A percentile compares a stretch with the other conserved stretches of the same genome.
These are phyloP conservation scores for Micrastur ruficollis DNA, from an alignment of 2,797 vertebrate genomes.

Conservation along the genomic window DNA sequence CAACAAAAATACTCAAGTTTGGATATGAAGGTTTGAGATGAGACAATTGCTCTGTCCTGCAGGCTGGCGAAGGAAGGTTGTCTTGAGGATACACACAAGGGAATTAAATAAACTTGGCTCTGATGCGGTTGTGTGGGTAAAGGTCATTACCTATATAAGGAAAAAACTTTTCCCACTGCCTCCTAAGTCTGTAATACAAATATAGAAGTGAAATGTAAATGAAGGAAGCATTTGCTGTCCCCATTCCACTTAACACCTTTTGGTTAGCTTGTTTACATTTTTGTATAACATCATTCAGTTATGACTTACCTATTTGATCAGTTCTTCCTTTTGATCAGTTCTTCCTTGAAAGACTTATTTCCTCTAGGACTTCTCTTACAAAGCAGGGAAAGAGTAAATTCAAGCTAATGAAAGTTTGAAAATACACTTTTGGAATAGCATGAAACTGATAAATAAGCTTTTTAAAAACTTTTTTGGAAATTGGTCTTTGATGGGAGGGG, in stretches of 20 bases:
- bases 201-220: not conserved
- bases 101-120: not conserved
- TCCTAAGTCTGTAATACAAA: not conserved
- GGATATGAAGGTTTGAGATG: not conserved
- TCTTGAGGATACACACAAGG: no score
- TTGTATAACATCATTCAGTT: not conserved
- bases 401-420: not conserved
- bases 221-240: not conserved
- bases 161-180: rapidly evolving
- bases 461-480: not conserved
- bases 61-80: not conserved
- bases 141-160: not conserved
- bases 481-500: not conserved
- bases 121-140: rapidly evolving
- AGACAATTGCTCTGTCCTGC: not conserved
- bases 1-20: not conserved
- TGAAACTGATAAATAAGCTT: not conserved
- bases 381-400: not conserved
- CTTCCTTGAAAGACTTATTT: not conserved
- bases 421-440: not conserved
- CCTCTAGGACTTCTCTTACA: not conserved
- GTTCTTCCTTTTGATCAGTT: not conserved
- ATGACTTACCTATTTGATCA: not conserved
- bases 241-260: not conserved
- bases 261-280: not conserved